Conservation (phyloP, 1,140 invertebrate genomes). For the Drosophila aff. region DNA sequence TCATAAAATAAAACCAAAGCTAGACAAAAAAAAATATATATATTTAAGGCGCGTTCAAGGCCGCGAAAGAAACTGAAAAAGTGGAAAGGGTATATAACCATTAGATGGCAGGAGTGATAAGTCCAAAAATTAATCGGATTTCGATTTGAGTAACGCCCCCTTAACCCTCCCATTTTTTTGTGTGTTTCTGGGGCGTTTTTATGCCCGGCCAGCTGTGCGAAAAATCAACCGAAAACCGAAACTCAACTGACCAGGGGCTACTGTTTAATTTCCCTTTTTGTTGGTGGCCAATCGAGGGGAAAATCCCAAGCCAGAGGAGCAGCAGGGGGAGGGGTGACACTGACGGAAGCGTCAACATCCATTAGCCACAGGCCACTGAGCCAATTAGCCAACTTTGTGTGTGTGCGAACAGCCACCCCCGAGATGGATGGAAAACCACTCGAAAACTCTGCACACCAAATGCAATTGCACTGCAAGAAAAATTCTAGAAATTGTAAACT, state of each 20-base stretch:
- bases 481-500: not conserved
- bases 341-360: slow-evolving; percentile 74
- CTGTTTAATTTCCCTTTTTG: slow-evolving; percentile 54
- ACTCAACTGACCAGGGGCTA: slow-evolving; percentile 56
- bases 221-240: slow-evolving; percentile 40
- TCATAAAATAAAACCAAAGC: slow-evolving; percentile 43
- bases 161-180: not conserved
- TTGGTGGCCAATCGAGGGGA: slow-evolving; percentile 60
- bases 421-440: slow-evolving; percentile 13
- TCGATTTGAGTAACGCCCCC: slow-evolving; percentile 10
- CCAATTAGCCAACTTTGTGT: slow-evolving; percentile 55
- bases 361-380: slow-evolving; percentile 71
- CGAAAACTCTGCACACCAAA: slow-evolving; percentile 20
- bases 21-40: not conserved
- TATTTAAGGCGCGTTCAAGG: slow-evolving; percentile 47
- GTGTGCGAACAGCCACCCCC: slow-evolving; percentile 19
- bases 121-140: slow-evolving; percentile 16
- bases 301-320: slow-evolving; percentile 21
- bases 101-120: slow-evolving; percentile 34
- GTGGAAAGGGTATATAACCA: not conserved
- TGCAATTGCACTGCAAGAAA: slow-evolving; percentile 3
- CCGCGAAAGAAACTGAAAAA: slow-evolving; percentile 4
- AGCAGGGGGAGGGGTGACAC: not conserved
- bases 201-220: slow-evolving; percentile 48
- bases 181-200: not conserved